Conservation (phyloP, 2,888 invertebrate species). For the Lasioglossum figueresi region DNA sequence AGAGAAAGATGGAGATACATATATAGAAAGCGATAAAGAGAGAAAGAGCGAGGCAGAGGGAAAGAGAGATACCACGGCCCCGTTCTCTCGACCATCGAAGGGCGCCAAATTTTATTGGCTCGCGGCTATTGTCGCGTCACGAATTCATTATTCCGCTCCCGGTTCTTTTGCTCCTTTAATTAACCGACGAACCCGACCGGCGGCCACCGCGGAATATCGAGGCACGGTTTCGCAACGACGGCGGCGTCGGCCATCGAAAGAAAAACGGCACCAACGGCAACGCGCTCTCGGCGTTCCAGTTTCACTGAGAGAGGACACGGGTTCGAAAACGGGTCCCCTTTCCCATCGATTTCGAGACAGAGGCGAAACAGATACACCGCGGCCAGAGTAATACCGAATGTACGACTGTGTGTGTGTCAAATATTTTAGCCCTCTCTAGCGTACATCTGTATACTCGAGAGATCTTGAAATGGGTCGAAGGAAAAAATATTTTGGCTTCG, state of each 20-base stretch:
- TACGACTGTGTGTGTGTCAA: neutral
- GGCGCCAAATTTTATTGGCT: conserved; percentile 42
- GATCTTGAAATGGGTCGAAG: neutral
- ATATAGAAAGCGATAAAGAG: conserved; percentile 6
- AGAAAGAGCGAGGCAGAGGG: neutral
- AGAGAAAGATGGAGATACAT: neutral
- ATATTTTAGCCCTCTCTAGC: neutral
- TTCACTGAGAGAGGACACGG: conserved; percentile 19
- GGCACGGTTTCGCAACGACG: conserved; percentile 13
- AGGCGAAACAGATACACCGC: conserved; percentile 33
- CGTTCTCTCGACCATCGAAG: conserved; percentile 19
- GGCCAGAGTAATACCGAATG: neutral
- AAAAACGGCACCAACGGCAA: conserved; percentile 1
- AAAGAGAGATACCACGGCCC: neutral
- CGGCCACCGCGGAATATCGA: conserved; percentile 12
- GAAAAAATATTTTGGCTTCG: neutral
- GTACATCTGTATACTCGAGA: neutral
- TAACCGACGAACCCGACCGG: conserved; percentile 24
- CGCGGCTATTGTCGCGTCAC: conserved; percentile 36
- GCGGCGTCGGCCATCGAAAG: conserved; percentile 10
- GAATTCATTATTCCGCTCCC: conserved; percentile 42
- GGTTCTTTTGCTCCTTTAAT: conserved; percentile 27
- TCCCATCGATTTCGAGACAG: conserved; percentile 19
- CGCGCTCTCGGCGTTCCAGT: conserved; percentile 23
- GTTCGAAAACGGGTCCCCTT: conserved; percentile 24